Evolutionary conservation across 2,888 invertebrate species (phyloP), one percentile per base, ranked within the genome.

Genomic region (Orthosia gothica): DNA sequence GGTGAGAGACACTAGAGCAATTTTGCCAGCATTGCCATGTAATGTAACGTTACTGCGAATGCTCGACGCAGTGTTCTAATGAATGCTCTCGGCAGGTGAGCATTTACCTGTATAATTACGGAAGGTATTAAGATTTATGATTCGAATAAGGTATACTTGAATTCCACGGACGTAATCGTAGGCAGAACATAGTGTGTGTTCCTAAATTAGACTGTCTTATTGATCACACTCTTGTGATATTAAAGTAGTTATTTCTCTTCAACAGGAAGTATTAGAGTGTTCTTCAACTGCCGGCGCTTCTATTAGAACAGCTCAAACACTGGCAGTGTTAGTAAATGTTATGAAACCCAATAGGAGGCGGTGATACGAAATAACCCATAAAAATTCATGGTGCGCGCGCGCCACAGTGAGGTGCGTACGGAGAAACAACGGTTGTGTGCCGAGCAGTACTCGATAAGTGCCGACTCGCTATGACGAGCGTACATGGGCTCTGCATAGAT

Each of bases 371-470:
- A 85, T 88, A 88, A 82, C 86, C 87, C 81, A 93, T 93, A 93
- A 91, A 92, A 90, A 93, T 93, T 93, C 93, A 93, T 79, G 81
- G 83, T 80, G 90, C 91, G 89, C 85, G 86, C 82, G 80, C 87
- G 77, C 71, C 82, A 86, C 85, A 77, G 84, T 76, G 84, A 74
- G 82, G 78, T 91, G 88, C 86, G 89, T 89, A 91, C 91, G 87
- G 79, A 89, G 92, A 93, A 93, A 84, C 89, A 93, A 93, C 93
- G 93, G 93, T 92, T 90, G 84, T 85, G 81, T 70, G 79, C 76
- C 81, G 79, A 84, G 83, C 74, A 76, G 81, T 78, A 73, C 58
- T 64, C 82, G 67, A 40, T 12, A 40, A 52, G 88, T 86, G 83
- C 91, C 78, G 89, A 13, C 82, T 87, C 59, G 57, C 68, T 89